Conservation (phyloP, 37 sponge, comb jelly and placozoan genomes). For the Cladorhizidae sp. region DNA sequence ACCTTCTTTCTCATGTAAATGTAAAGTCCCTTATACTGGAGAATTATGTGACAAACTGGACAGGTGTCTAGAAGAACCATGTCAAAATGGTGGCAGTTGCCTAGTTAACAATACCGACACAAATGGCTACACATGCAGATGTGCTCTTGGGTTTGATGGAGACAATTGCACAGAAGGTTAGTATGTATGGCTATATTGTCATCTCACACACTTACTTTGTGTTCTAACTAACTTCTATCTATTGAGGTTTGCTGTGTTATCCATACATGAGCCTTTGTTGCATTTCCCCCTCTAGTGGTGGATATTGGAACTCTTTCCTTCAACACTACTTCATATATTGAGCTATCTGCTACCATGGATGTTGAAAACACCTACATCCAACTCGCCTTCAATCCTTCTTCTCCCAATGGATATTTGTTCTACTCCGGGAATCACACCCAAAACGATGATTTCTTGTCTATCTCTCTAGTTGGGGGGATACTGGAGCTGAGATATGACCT, state of each 20-base stretch:
- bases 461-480: constrained; percentile 24
- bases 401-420: constrained; percentile 41
- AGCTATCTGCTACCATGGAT: not conserved
- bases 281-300: constrained; percentile 24
- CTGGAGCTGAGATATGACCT: constrained; percentile 63
- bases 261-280: constrained; percentile 4
- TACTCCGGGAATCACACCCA: constrained; percentile 47
- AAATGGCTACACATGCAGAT: constrained; percentile 30
- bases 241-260: too few relatives aligned
- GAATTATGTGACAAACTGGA: constrained; percentile 36
- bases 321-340: constrained; percentile 41
- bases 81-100: constrained; percentile 40
- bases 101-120: not conserved
- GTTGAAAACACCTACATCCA: not conserved
- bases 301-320: constrained; percentile 33
- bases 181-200: too few relatives aligned
- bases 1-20: constrained; percentile 39
- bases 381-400: constrained; percentile 30
- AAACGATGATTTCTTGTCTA: constrained; percentile 46
- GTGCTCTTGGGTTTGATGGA: constrained; percentile 41
- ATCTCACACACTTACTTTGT: not conserved
- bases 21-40: constrained; percentile 40
- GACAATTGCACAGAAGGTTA: constrained; percentile 38
- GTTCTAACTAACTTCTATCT: not conserved
- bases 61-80: constrained; percentile 2